These are phyloP conservation scores for Gobiocypris rarus DNA, from an alignment of 2,113 vertebrate genomes.

Conservation along the genomic window DNA sequence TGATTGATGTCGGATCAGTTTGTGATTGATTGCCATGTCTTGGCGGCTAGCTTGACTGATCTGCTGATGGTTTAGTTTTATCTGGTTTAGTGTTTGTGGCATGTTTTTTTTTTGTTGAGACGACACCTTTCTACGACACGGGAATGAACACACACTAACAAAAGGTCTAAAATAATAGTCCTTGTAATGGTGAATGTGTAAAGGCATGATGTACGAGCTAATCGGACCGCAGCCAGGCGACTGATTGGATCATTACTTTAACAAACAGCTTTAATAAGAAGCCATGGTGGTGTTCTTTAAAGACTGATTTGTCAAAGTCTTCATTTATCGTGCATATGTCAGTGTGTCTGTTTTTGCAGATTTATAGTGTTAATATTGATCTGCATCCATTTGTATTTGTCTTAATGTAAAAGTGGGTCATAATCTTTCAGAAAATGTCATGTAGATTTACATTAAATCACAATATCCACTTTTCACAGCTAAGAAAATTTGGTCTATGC, in stretches of 20 bases:
- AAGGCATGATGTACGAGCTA: neutral
- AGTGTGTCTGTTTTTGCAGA: neutral
- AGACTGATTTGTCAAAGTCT: neutral
- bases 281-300: neutral
- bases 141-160: neutral
- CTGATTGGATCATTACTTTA: constrained; percentile 13
- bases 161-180: neutral
- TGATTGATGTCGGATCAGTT: constrained; percentile 14
- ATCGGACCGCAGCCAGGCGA: neutral
- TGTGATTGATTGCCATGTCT: constrained; percentile 33
- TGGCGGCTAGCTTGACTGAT: constrained; percentile 3
- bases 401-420: neutral
- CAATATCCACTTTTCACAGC: neutral
- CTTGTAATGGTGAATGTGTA: neutral
- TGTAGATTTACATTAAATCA: neutral
- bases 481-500: neutral
- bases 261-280: neutral
- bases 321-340: neutral
- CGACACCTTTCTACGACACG: neutral
- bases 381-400: neutral
- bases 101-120: neutral
- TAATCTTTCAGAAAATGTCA: neutral
- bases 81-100: neutral
- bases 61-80: neutral
- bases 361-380: neutral